Conservation (phyloP, 2,888 invertebrate genomes). For the Lasioglossum morio region DNA sequence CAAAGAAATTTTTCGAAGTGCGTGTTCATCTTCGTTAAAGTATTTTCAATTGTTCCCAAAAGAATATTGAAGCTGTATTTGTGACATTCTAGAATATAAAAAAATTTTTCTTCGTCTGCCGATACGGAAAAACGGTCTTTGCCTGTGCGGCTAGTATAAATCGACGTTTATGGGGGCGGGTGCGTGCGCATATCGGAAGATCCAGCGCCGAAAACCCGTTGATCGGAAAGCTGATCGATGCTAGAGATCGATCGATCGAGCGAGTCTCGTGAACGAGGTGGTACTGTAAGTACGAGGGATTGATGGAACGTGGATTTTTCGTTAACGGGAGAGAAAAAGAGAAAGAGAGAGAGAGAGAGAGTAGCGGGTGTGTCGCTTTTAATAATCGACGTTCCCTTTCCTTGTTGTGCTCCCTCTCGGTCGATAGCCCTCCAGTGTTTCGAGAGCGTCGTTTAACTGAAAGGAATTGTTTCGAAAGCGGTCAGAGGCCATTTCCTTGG, state of each 20-base stretch:
- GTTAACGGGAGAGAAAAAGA: neutral
- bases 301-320: neutral
- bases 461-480: slow-evolving; percentile 48
- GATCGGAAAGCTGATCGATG: neutral
- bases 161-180: neutral
- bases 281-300: neutral
- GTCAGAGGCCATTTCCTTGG: slow-evolving; percentile 46
- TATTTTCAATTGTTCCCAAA: too few relatives aligned
- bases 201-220: neutral
- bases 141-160: too few relatives aligned
- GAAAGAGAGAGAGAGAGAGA: neutral
- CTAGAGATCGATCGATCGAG: neutral
- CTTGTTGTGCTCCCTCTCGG: neutral
- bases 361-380: slow-evolving; percentile 4
- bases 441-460: slow-evolving; percentile 33
- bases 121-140: too few relatives aligned
- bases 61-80: too few relatives aligned
- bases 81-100: too few relatives aligned
- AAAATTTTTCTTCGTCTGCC: too few relatives aligned
- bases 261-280: neutral
- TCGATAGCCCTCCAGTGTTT: slow-evolving; percentile 22
- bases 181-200: neutral
- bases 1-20: too few relatives aligned
- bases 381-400: slow-evolving; percentile 13
- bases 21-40: too few relatives aligned